These are phyloP conservation scores for Planococcus citri DNA, from an alignment of 1,140 invertebrate species.

Conservation along the genomic window DNA sequence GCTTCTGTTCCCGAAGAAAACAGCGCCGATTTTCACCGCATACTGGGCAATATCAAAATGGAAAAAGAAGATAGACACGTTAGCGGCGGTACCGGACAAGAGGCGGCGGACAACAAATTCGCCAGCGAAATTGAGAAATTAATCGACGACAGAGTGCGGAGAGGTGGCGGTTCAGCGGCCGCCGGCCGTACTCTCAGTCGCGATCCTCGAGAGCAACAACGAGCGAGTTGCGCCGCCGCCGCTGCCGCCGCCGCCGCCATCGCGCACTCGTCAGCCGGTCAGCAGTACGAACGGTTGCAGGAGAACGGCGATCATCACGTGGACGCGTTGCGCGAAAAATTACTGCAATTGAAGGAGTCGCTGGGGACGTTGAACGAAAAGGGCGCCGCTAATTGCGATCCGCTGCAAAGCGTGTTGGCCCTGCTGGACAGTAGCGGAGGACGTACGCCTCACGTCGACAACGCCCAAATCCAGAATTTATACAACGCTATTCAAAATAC, in stretches of 20 bases:
- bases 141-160: no score
- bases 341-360: neutral
- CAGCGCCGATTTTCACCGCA: neutral
- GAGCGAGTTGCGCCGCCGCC: neutral
- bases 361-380: neutral
- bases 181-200: no score
- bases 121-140: no score
- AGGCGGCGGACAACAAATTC: no score
- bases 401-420: neutral
- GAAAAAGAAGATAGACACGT: neutral
- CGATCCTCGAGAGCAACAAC: neutral
- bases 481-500: neutral
- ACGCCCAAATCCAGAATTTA: neutral
- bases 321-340: neutral
- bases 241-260: neutral
- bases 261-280: neutral
- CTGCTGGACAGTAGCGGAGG: neutral
- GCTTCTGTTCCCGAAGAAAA: neutral
- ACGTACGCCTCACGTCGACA: neutral
- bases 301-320: neutral
- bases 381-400: neutral
- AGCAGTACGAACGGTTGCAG: neutral
- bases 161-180: no score
- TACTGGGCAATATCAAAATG: neutral
- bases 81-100: neutral